These are phyloP conservation scores for Eulacestoma nigropectus DNA, from an alignment of 2,113 vertebrate genomes.

Conservation along the genomic window DNA sequence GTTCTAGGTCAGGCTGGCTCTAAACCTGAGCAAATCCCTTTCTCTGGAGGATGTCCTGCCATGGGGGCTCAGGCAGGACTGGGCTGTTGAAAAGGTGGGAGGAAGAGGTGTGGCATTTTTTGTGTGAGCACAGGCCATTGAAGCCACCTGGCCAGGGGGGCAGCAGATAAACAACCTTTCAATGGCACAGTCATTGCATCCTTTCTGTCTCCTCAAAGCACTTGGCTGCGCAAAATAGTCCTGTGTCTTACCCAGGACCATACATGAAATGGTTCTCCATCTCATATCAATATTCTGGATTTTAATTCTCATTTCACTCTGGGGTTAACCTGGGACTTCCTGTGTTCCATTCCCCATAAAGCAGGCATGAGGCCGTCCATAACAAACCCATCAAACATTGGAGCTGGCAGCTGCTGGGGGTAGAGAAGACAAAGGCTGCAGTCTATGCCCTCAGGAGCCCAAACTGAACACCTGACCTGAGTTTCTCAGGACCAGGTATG, in stretches of 20 bases:
- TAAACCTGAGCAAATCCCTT: not conserved
- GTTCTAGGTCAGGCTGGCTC: not conserved
- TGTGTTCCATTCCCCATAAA: not conserved
- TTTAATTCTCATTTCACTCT: not conserved
- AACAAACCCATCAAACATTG: not conserved
- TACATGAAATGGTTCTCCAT: not conserved
- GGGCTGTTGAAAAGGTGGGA: not conserved
- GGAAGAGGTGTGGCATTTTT: not conserved
- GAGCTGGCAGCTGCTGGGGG: not conserved
- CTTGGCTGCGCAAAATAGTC: not conserved
- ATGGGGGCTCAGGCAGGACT: accelerated
- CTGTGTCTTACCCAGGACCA: not conserved
- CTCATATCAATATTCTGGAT: not conserved
- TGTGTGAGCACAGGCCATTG: not conserved
- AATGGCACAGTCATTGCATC: not conserved
- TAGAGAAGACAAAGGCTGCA: not conserved
- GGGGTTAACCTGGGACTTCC: not conserved
- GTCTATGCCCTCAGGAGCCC: not conserved
- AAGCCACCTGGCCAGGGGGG: not conserved
- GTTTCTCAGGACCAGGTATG: not conserved
- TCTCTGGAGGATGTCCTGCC: not conserved
- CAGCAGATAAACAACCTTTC: not conserved
- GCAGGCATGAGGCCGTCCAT: not conserved
- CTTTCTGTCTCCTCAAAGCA: not conserved
- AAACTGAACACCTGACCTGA: not conserved